Conservation (phyloP, 1,140 invertebrate species). For the Calosoma granatense region DNA sequence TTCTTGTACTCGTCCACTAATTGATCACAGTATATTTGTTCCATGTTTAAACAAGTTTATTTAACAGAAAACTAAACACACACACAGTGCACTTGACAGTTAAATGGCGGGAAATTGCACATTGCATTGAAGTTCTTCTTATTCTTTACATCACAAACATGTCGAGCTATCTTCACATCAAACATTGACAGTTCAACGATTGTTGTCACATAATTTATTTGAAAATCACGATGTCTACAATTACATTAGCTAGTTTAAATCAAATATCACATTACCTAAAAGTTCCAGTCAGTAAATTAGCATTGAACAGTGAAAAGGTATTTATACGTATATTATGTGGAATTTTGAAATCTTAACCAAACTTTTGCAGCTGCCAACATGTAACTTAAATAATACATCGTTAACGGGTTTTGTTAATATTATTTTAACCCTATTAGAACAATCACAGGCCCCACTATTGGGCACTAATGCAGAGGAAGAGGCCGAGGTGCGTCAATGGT, state of each 20-base stretch:
- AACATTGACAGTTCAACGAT: no score
- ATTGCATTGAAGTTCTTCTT: no score
- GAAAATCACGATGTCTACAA: neutral
- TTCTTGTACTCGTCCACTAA: no score
- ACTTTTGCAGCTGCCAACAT: neutral
- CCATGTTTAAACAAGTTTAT: no score
- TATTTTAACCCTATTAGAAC: neutral
- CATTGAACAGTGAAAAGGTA: neutral
- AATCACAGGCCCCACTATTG: conserved; percentile 14
- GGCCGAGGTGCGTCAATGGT: conserved; percentile 34
- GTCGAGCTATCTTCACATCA: no score
- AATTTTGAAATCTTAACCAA: neutral
- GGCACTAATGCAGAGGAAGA: conserved; percentile 29
- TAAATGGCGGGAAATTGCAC: no score
- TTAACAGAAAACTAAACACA: no score
- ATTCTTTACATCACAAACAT: no score
- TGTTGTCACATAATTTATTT: no score
- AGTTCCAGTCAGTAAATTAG: neutral
- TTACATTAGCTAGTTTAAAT: neutral
- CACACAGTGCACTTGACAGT: no score
- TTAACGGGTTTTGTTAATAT: conserved; percentile 2
- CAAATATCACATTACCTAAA: conserved; percentile 3
- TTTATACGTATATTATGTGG: no score
- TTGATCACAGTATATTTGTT: no score
- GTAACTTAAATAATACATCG: neutral